Evolutionary conservation across 2,797 vertebrate species (phyloP).

Genomic region (Sebastes glaucus): DNA sequence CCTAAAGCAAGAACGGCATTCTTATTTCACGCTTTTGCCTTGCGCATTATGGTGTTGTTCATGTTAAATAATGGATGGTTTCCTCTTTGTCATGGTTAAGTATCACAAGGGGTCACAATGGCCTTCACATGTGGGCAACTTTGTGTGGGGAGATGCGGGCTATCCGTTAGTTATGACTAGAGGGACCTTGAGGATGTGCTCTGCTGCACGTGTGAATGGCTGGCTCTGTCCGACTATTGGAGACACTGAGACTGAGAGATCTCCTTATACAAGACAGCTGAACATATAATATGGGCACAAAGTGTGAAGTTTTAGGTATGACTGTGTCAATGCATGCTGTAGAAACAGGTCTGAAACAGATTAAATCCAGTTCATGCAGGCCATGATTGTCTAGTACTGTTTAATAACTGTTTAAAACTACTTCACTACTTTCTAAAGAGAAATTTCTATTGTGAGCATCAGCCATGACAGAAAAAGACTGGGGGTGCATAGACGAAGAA

Average conservation of each 20-base stretch:
- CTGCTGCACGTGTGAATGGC: background rate
- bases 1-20: background rate
- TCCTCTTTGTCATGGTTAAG: background rate
- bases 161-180: background rate
- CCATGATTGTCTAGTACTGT: background rate
- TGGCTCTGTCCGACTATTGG: background rate
- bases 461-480: background rate
- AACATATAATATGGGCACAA: background rate
- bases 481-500: background rate
- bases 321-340: background rate
- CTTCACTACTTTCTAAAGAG: background rate
- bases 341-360: background rate
- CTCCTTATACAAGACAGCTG: background rate
- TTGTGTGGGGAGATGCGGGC: background rate
- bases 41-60: background rate
- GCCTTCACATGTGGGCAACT: background rate
- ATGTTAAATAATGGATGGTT: background rate
- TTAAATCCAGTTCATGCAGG: background rate
- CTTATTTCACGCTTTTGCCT: background rate
- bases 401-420: conserved; percentile 10
- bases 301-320: background rate
- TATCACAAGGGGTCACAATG: background rate
- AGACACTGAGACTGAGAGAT: background rate
- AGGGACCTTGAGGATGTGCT: background rate
- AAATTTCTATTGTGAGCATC: background rate